Conservation (phyloP, 2,888 invertebrate genomes). For the Thereva nobilitata region DNA sequence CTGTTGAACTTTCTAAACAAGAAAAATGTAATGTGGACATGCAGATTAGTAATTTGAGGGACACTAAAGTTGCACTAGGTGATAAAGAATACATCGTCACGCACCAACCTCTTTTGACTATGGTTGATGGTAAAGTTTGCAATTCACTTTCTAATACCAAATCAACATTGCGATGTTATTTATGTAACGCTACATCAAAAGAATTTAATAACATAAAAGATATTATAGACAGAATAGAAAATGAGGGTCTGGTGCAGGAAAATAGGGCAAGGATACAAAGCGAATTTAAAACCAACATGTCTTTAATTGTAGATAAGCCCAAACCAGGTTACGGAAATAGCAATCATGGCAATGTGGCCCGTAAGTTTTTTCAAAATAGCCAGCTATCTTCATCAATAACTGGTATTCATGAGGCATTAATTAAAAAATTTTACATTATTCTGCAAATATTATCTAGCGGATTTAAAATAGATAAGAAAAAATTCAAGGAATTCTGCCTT, state of each 20-base stretch:
- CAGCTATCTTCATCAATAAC: not conserved
- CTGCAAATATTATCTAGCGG: not conserved
- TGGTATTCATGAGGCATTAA: not conserved
- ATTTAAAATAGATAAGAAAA: not conserved
- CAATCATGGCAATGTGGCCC: not conserved
- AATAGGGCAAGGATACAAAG: not conserved
- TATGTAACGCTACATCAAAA: not conserved
- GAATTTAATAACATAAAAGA: not conserved
- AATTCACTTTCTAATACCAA: not conserved
- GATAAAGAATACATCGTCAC: not conserved
- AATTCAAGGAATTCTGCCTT: not conserved
- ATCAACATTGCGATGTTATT: not conserved
- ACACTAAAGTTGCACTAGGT: not conserved
- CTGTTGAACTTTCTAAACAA: constrained; percentile 3
- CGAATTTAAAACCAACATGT: too few relatives aligned
- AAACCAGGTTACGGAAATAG: not conserved
- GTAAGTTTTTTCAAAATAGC: not conserved
- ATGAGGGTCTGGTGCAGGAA: not conserved
- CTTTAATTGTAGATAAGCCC: not conserved
- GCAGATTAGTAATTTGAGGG: not conserved
- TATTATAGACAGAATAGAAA: not conserved
- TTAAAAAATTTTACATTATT: not conserved
- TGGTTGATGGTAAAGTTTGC: not conserved
- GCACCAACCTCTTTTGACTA: not conserved
- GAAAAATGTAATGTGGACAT: not conserved